Percentiles rank a stretch among this genome's conserved stretches.
Evolutionary conservation across 2,888 invertebrate species (phyloP).

Genomic region (Rhimphoctona megacephalus): DNA sequence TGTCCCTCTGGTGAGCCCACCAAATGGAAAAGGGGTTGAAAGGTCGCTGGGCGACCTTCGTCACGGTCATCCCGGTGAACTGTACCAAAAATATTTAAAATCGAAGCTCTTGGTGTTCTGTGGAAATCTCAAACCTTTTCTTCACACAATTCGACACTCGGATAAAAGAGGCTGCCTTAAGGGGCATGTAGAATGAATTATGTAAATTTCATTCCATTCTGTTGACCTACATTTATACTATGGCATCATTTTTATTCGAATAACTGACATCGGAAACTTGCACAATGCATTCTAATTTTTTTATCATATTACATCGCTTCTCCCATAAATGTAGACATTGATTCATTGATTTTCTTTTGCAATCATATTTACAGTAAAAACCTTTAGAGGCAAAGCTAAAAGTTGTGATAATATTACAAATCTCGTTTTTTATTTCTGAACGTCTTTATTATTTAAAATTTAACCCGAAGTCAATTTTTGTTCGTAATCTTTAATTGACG

Average conservation of each 20-base stretch:
- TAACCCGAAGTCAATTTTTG: no score
- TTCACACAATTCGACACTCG: background rate
- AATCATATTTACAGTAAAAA: no score
- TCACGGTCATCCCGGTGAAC: slow-evolving; percentile 24
- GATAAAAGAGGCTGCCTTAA: background rate
- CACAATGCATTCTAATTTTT: background rate
- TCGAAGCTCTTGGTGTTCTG: slow-evolving; percentile 26
- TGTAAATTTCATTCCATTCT: background rate
- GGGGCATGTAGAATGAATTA: background rate
- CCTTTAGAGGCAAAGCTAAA: no score
- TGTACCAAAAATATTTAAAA: slow-evolving; percentile 24
- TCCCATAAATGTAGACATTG: background rate
- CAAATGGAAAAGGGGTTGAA: slow-evolving; percentile 56
- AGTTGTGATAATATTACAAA: no score
- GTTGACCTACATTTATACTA: background rate
- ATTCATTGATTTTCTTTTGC: background rate
- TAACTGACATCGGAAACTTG: background rate
- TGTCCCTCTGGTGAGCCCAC: background rate
- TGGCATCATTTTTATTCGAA: background rate
- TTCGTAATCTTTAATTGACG: no score
- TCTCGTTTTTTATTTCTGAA: no score
- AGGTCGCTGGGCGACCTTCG: slow-evolving; percentile 52
- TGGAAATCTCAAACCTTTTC: slow-evolving; percentile 18
- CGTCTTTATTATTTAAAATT: no score
- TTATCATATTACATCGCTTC: background rate